A percentile compares a stretch with the other conserved stretches of the same genome.
phyloP scores from a whole-genome alignment of 2,113 vertebrate genomes.

The Paradoxurus hermaphroditus region DNA sequence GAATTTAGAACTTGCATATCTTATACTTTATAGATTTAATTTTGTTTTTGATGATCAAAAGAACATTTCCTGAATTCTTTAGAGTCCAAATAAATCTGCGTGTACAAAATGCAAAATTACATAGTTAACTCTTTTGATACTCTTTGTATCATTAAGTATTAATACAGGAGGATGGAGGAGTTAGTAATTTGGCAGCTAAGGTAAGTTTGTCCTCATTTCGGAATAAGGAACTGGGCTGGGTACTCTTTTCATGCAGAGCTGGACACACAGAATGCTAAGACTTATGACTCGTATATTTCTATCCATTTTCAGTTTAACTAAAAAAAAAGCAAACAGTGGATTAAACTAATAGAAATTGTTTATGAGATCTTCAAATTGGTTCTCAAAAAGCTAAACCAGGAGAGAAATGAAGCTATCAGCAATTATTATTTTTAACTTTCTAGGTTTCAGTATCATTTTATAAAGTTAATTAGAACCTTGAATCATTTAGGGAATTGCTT shows the following conservation, averaged over 20 bases:
- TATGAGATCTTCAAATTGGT: neutral
- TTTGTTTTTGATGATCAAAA: neutral
- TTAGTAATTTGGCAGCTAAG: neutral
- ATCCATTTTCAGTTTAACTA: conserved; percentile 25
- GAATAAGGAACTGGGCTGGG: neutral
- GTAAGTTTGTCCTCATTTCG: neutral
- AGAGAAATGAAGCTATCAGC: neutral
- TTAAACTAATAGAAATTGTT: conserved; percentile 22
- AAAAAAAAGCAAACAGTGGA: conserved; percentile 20
- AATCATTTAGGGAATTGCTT: conserved; percentile 3
- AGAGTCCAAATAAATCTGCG: neutral
- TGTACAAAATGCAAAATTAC: neutral
- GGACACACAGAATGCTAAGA: neutral
- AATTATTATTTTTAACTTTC: conserved; percentile 33
- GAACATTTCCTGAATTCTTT: conserved; percentile 13
- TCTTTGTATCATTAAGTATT: neutral
- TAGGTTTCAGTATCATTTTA: conserved; percentile 22
- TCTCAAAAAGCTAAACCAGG: conserved; percentile 8
- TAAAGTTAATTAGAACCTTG: conserved; percentile 21
- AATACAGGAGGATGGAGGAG: neutral
- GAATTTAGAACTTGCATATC: neutral
- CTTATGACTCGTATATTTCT: neutral
- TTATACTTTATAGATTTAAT: neutral
- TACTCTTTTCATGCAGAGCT: neutral
- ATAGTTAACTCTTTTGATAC: neutral